Base-by-base conservation (phyloP, 2,888 invertebrate genomes). In the Phyllotreta cruciferae region DNA sequence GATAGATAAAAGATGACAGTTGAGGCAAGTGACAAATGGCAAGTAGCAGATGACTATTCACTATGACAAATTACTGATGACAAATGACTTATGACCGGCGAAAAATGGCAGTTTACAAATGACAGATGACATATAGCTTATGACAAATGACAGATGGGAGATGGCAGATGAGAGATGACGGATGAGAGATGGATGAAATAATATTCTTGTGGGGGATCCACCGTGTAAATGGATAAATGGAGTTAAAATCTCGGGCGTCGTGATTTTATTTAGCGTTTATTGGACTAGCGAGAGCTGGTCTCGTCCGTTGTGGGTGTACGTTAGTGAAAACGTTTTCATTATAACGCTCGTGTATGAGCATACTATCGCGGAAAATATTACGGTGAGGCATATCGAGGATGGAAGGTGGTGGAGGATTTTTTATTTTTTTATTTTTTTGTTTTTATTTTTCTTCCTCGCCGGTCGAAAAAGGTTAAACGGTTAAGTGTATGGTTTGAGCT, bases 301-400 rank as follows among this genome's bases (percentile, higher is more conserved):
- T 52, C 62, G 55, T 45, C 63, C 53, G 58, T 57, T 24, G 4
- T 60, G 61, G 49, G 58, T 60, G 53, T n/a, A n/a, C n/a, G n/a
- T n/a, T n/a, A n/a, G 63, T 62, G 60, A 56, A 65, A 63, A 67
- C 65, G 62, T 67, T 67, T 67, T 63, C 67, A 67, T 65, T 66
- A 67, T 45, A n/a, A 4, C 24, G 24, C 24, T 24, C 24, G 24
- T 24, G 24, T 24, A 62, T 55, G 39, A 49, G 52, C 38, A 56
- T 47, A 54, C 49, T 38, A 58, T 57, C 60, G 44, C 37, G 58
- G 47, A 60, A 60, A 64, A 56, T 64, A 61, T 57, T 63, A 53
- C 45, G 38, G 60, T 36, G 39, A 11, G 36, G 24, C 24, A 24
- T n/a, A n/a, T 24, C 24, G 24, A 24, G 24, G 24, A 24, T 24